Conservation (phyloP, 2,797 vertebrate genomes). For the Nannoperca australis region DNA sequence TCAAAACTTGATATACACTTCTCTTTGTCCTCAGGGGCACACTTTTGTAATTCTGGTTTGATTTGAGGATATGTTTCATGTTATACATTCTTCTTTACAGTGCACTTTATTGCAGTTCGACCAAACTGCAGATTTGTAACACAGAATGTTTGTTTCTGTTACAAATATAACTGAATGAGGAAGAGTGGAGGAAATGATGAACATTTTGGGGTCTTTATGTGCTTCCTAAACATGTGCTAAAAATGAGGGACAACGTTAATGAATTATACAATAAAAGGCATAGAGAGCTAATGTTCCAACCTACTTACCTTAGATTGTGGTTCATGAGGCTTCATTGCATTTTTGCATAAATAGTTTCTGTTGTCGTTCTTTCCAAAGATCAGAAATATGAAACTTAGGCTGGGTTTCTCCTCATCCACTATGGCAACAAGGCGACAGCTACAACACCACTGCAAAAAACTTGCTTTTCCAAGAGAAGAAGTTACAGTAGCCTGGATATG, state of each 20-base stretch:
- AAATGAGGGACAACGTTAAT: background rate
- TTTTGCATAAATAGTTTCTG: background rate
- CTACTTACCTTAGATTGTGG: background rate
- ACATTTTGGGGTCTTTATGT: background rate
- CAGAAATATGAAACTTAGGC: background rate
- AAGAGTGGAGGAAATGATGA: background rate
- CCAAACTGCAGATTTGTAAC: slow-evolving; percentile 27
- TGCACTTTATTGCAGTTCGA: slow-evolving; percentile 9
- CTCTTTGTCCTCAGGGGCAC: slow-evolving; percentile 20
- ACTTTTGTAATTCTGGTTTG: slow-evolving; percentile 41
- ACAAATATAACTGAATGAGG: slow-evolving; percentile 6
- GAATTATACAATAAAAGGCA: background rate
- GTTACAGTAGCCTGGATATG: slow-evolving; percentile 31
- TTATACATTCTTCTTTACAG: slow-evolving; percentile 11
- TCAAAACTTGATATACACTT: slow-evolving; percentile 12
- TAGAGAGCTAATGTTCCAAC: background rate
- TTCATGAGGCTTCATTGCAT: background rate
- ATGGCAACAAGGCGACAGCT: background rate
- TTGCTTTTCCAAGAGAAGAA: slow-evolving; percentile 23
- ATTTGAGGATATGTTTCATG: slow-evolving; percentile 60
- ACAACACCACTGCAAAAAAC: background rate
- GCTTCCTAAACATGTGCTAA: slow-evolving; percentile 4
- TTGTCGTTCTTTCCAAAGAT: background rate
- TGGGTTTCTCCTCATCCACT: background rate
- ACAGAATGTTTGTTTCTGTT: slow-evolving; percentile 19